Evolutionary conservation across 2,888 invertebrate genomes (phyloP).

Genomic region (Linnaemya vulpina): DNA sequence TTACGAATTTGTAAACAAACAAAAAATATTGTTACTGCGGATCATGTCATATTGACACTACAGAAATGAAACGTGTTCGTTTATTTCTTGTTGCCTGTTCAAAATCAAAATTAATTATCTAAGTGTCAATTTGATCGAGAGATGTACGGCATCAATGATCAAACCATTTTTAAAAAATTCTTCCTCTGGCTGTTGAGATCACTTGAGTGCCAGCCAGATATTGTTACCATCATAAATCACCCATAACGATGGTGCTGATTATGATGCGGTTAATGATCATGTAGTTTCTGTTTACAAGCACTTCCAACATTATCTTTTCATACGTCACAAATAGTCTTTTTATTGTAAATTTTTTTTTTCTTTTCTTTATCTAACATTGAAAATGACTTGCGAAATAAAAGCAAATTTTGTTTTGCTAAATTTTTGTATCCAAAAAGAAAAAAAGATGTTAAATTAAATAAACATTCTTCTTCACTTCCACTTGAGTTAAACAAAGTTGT

Average conservation of each 20-base stretch:
- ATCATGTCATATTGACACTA: too few relatives aligned
- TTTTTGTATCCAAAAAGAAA: slow-evolving; percentile 22
- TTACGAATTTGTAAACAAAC: too few relatives aligned
- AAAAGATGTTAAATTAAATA: slow-evolving; percentile 36
- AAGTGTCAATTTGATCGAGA: not conserved
- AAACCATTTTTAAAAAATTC: not conserved
- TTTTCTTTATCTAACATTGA: slow-evolving; percentile 33
- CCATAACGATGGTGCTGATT: not conserved
- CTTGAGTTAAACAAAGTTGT: slow-evolving; percentile 6
- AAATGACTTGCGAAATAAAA: slow-evolving; percentile 35
- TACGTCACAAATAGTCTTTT: slow-evolving; percentile 33
- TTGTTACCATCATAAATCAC: slow-evolving; percentile 52
- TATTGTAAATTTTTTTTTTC: not conserved
- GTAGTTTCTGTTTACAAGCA: not conserved
- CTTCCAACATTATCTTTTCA: not conserved
- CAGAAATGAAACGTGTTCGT: not conserved
- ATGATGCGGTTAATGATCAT: not conserved
- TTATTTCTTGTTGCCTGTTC: not conserved
- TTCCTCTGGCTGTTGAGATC: not conserved
- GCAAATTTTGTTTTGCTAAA: not conserved
- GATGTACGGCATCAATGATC: slow-evolving; percentile 9
- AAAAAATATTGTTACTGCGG: too few relatives aligned
- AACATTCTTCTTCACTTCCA: slow-evolving; percentile 17
- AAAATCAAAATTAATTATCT: not conserved
- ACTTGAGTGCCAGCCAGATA: slow-evolving; percentile 57